Evolutionary conservation across 2,888 invertebrate species (phyloP), one percentile per base, ranked within the genome.

Genomic region (Bruchidius siliquastri): DNA sequence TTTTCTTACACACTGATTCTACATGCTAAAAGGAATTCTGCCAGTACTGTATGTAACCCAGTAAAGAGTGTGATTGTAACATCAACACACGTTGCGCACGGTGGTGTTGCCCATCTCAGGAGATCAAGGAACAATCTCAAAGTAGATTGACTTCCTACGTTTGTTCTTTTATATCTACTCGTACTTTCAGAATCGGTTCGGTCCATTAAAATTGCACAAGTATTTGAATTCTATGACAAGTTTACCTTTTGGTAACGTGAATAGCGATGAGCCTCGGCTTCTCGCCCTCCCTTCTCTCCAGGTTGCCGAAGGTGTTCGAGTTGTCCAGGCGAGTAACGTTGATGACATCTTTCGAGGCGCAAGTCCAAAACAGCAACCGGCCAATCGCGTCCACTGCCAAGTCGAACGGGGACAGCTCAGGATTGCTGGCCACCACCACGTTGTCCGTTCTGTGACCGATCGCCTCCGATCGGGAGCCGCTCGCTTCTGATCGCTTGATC

Each of bases 331-430:
- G 90, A 0, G 97, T 97, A 0, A 96, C 94, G 85, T 97, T 97
- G 71, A 98, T 96, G 0, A 94, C 92, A 84, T 97, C 94, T 10
- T 93, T 91, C 76, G 90, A 90, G 0, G 93, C 88, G 81, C 96
- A 96, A 0, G 96, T 94, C 96, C 97, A 97, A 87, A 96, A 97
- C 0, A 98, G 85, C 0, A 95, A 87, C 20, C 96, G 90, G 0
- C 96, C 94, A 49, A 95, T 89, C 0, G 94, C 92, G 85, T 98
- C 97, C 8, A 98, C 88, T 0, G 94, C 97, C 80, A 98, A 90
- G 85, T 97, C 96, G 82, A 91, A 93, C 0, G 96, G 95, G 74
- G 92, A 90, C 0, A 91, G 88, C 1, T 90, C 90, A 2, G 90
- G 87, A 73, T 83, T 81, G 21, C 82, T 82, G 3, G 82, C 80